These are phyloP conservation scores for Acrobasis repandana DNA, from an alignment of 2,888 invertebrate species.

Conservation along the genomic window DNA sequence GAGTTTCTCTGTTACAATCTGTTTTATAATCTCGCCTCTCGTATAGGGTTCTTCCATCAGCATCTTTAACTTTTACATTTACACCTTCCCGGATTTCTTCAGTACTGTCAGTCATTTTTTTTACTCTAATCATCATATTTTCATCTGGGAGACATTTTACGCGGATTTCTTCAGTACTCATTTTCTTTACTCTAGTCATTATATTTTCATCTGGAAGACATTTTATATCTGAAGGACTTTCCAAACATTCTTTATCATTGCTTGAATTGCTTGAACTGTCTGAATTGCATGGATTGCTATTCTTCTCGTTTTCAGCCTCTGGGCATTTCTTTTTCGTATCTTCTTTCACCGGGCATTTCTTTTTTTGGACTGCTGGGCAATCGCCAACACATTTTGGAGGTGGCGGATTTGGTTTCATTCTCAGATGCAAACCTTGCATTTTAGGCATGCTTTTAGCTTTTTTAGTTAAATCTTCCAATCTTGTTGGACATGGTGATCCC, in stretches of 20 bases:
- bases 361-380: background rate
- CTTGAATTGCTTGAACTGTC: no score
- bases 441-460: background rate
- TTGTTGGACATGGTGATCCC: background rate
- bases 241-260: background rate
- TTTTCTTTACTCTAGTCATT: conserved; percentile 46
- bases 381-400: background rate
- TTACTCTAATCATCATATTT: conserved; percentile 49
- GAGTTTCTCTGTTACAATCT: conserved; percentile 26
- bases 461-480: background rate
- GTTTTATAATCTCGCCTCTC: conserved; percentile 55
- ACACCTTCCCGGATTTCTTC: conserved; percentile 52
- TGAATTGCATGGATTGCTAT: no score
- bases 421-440: conserved; percentile 4
- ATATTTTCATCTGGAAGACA: conserved; percentile 53
- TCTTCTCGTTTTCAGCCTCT: no score
- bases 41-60: conserved; percentile 56
- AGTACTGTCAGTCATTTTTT: conserved; percentile 47
- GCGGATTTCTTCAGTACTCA: conserved; percentile 55
- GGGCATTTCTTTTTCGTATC: background rate
- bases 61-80: conserved; percentile 57
- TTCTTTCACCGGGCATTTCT: background rate
- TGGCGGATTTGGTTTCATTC: background rate
- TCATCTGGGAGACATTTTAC: conserved; percentile 43
- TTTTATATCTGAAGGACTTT: background rate